These are phyloP conservation scores for Rattus rattus DNA, from an alignment of 2,113 vertebrate genomes.

Conservation along the genomic window DNA sequence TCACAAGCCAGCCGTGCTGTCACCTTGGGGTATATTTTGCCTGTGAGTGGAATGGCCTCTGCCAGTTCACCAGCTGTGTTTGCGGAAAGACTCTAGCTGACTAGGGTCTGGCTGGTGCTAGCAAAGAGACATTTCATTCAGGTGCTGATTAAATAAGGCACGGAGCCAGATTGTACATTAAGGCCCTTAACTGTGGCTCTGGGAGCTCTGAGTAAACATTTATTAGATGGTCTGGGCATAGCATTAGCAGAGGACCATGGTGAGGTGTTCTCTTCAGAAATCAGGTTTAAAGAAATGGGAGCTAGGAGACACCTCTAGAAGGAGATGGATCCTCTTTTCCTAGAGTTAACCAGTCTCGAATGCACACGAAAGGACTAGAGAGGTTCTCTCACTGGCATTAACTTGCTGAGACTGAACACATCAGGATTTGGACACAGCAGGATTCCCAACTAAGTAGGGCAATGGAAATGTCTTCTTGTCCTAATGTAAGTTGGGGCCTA, in stretches of 20 bases:
- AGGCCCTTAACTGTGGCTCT: conserved; percentile 69
- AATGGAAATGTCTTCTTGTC: conserved; percentile 35
- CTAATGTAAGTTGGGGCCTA: neutral
- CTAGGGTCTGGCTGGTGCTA: conserved; percentile 72
- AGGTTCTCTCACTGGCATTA: conserved; percentile 30
- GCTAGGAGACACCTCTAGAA: conserved; percentile 48
- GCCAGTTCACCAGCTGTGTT: conserved; percentile 73
- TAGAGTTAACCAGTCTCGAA: neutral
- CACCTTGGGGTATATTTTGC: conserved; percentile 64
- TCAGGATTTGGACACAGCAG: neutral
- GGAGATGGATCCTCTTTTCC: conserved; percentile 35
- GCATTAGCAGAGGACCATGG: conserved; percentile 32
- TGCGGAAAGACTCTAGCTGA: conserved; percentile 73
- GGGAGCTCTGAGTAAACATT: conserved; percentile 70
- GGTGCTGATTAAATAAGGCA: conserved; percentile 79
- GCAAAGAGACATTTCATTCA: conserved; percentile 79
- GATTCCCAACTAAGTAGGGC: conserved; percentile 1
- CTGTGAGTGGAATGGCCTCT: conserved; percentile 65
- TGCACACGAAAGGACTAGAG: neutral
- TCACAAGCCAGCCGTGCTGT: neutral
- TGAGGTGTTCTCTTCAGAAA: conserved; percentile 63
- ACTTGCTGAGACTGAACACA: neutral
- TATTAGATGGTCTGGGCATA: conserved; percentile 70
- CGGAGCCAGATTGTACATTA: conserved; percentile 72
- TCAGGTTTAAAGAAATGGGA: conserved; percentile 18